A percentile compares a stretch with the other conserved stretches of the same genome.
phyloP scores from a whole-genome alignment of 2,888 invertebrate species.

The Drosophila putrida region DNA sequence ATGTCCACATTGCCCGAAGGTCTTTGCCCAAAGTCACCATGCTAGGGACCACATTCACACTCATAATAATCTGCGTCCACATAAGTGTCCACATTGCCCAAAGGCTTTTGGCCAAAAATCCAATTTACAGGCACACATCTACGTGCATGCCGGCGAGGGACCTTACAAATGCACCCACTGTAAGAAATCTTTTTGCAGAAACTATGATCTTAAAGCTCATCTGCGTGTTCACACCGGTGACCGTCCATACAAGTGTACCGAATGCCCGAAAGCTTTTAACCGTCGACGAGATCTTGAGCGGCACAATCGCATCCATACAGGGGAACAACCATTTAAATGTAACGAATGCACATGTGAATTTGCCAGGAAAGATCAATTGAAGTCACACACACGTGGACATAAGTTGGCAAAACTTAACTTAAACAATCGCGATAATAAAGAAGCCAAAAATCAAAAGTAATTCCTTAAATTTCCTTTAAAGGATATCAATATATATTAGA shows the following conservation, averaged over 20 bases:
- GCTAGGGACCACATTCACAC: conserved; percentile 19
- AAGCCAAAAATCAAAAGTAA: conserved; percentile 2
- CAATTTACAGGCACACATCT: conserved; percentile 24
- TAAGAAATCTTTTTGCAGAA: conserved; percentile 11
- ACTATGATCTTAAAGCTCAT: conserved; percentile 29
- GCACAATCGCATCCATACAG: conserved; percentile 25
- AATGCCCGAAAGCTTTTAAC: conserved; percentile 22
- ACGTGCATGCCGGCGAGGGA: conserved; percentile 2
- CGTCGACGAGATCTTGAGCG: conserved; percentile 19
- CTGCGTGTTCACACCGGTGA: conserved; percentile 18
- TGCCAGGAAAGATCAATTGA: conserved; percentile 18
- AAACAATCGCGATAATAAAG: background rate
- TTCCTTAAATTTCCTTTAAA: background rate
- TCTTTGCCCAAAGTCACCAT: conserved; percentile 21
- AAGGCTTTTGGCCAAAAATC: conserved; percentile 25
- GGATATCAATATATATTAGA: background rate
- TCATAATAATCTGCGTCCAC: conserved; percentile 22
- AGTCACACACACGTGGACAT: conserved; percentile 11
- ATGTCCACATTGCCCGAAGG: conserved; percentile 30
- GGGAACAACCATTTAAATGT: conserved; percentile 28
- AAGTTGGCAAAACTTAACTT: background rate
- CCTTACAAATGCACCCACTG: conserved; percentile 31
- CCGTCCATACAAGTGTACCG: conserved; percentile 15
- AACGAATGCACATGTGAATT: conserved; percentile 9
- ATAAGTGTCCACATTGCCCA: conserved; percentile 35